Evolutionary conservation across 2,113 vertebrate genomes (phyloP).

Genomic region (Callionymus lyra): DNA sequence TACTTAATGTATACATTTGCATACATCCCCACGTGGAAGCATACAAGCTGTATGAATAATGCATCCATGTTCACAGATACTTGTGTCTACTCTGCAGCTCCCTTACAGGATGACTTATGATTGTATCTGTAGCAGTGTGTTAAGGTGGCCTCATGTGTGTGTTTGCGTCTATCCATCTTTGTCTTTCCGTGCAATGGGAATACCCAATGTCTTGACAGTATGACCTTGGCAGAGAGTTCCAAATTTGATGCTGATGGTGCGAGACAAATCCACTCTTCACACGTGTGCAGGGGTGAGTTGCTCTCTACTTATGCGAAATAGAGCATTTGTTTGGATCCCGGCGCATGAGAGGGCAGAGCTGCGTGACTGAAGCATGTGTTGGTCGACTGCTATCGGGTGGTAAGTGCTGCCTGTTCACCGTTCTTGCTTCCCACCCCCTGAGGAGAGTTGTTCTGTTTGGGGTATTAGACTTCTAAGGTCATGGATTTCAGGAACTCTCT

Average conservation of each 20-base stretch:
- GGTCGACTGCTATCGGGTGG: conserved; percentile 51
- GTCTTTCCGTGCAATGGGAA: conserved; percentile 4
- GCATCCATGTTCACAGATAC: conserved; percentile 35
- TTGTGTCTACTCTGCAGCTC: conserved; percentile 23
- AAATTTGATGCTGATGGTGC: conserved; percentile 28
- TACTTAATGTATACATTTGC: conserved; percentile 43
- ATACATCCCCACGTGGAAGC: conserved; percentile 15
- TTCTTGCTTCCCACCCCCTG: conserved; percentile 1
- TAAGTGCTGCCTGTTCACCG: conserved; percentile 41
- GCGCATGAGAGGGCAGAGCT: not conserved
- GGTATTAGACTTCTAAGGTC: conserved; percentile 27
- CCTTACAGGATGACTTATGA: conserved; percentile 34
- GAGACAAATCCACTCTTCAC: conserved; percentile 31
- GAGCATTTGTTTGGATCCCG: not conserved
- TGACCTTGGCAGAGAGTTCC: conserved; percentile 39
- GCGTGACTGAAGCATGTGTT: conserved; percentile 21
- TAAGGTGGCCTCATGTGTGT: conserved; percentile 1
- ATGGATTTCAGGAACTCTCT: conserved; percentile 14
- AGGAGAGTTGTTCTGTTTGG: conserved; percentile 17
- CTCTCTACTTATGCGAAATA: not conserved
- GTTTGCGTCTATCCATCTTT: not conserved
- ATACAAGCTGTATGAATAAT: conserved; percentile 52
- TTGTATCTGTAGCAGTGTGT: conserved; percentile 15
- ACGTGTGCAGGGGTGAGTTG: conserved; percentile 1
- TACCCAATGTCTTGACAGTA: conserved; percentile 14